Evolutionary conservation across 2,113 vertebrate genomes (phyloP), one percentile per base, ranked within the genome.

Genomic region (Zosterops pallidus): DNA sequence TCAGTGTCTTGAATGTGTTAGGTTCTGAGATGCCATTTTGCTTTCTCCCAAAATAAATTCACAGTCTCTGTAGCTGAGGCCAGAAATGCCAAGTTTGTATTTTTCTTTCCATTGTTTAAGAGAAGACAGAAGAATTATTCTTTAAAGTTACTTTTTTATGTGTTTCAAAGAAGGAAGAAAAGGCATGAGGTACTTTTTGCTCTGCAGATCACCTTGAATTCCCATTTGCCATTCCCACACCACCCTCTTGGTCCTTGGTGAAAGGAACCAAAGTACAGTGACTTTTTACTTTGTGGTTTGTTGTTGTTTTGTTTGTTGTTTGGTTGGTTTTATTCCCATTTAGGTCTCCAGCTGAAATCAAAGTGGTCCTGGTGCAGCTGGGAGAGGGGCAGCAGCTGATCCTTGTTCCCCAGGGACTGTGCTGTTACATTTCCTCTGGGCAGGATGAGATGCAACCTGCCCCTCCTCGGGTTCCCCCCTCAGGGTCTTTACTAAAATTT

Each of bases 11-110:
- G 52, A 78, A 88, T 11, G 78, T 92, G 91, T 93, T 87, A 94
- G 53, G 57, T 82, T 79, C 79, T 8, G 56, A 88, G 91, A 93
- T 94, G 91, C 89, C 92, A 93, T 94, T 93, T 96, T 88, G n/a
- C 86, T 86, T 95, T 63, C 86, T 83, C 89, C 46, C 13, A 42
- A 72, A 96, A 94, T 94, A 95, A 94, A 92, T 69, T 52, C 10
- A 28, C 63, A 83, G 75, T 49, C 53, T 88, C 88, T 29, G 67
- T 68, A 85, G 53, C 3, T 77, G 57, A 86, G 80, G 83, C 79
- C 62, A 76, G 76, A 86, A 76, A 4, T 3, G 9, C 26, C 24
- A 10, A 47, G 41, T 77, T 94, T 56, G 14, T 88, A 11, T 60
- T 92, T 87, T 83, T 76, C 49, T 88, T 79, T 47, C 59, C 16